Base-by-base conservation (phyloP, 2,797 vertebrate genomes). In the Epinephelus malabaricus region DNA sequence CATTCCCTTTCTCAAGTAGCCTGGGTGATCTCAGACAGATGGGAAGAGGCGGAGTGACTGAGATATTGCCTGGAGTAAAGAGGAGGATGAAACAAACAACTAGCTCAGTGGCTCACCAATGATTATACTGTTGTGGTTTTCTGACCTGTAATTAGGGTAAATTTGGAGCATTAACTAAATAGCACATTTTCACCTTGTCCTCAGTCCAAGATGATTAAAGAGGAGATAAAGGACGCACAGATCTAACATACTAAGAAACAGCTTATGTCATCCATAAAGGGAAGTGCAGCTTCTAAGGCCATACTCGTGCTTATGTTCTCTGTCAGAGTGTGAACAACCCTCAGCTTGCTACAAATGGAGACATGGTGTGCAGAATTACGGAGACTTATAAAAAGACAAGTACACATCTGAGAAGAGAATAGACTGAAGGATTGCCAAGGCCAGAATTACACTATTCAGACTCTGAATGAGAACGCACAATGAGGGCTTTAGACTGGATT, bases 31-130 rank as follows among this genome's bases (percentile, higher is more conserved):
- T 72, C 73, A 83, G 86, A 73, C 83, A 89, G 84, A 89, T 83
- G 86, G 87, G 84, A 89, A 77, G 86, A 88, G 83, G 88, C 53
- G 83, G 82, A 85, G 71, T 82, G 79, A 85, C 73, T 76, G 81
- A 71, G 76, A 86, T 72, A 85, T 38, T 73, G 80, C 82, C 79
- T 81, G 47, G 74, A 88, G 85, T 79, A 84, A 84, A 79, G 78
- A 84, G 53, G 54, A 81, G 75, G 45, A 84, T 72, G 76, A 85
- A 79, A 84, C 68, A 78, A 83, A 88, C 73, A 80, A 69, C 67
- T 38, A 78, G 65, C 69, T 73, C 43, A 55, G 56, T 75, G 82
- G 78, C 76, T 79, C 60, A 75, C 62, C 67, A 71, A 23, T 86
- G 79, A 90, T 86, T 85, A 87, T 30, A 76, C 76, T 82, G 78